phyloP scores from a whole-genome alignment of 2,888 invertebrate genomes.

The Mechanitis messenoides region DNA sequence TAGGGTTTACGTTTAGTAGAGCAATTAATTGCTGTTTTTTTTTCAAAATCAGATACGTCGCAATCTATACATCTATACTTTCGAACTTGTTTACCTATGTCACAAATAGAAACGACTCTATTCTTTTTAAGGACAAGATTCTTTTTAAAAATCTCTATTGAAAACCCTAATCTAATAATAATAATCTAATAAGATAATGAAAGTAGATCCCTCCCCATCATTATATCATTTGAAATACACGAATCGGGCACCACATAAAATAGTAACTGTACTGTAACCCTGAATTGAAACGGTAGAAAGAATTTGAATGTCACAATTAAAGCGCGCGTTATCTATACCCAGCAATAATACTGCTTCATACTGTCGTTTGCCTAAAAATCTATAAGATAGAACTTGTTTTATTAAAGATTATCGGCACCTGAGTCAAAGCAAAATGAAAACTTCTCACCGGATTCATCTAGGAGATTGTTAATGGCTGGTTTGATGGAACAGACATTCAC shows the following conservation, averaged over 20 bases:
- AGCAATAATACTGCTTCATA: constrained; percentile 14
- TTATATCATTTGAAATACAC: too few relatives aligned
- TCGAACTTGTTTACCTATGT: constrained; percentile 4
- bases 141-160: not conserved
- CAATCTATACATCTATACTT: not conserved
- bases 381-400: constrained; percentile 20
- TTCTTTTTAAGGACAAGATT: constrained; percentile 1
- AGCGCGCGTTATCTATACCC: constrained; percentile 10
- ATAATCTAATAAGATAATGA: too few relatives aligned
- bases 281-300: constrained; percentile 10
- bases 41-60: not conserved
- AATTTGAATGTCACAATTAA: constrained; percentile 19
- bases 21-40: not conserved
- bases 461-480: constrained; percentile 7
- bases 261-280: constrained; percentile 8
- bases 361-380: constrained; percentile 21
- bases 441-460: constrained; percentile 25
- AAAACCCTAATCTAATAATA: not conserved
- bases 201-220: too few relatives aligned
- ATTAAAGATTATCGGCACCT: constrained; percentile 32
- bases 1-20: not conserved
- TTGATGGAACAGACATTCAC: too few relatives aligned
- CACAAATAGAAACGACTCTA: not conserved
- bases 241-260: constrained; percentile 2
- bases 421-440: constrained; percentile 29